A percentile compares a stretch with the other conserved stretches of the same genome.
These are phyloP conservation scores for Oryzias melastigma DNA, from an alignment of 2,113 vertebrate species.

Conservation along the genomic window DNA sequence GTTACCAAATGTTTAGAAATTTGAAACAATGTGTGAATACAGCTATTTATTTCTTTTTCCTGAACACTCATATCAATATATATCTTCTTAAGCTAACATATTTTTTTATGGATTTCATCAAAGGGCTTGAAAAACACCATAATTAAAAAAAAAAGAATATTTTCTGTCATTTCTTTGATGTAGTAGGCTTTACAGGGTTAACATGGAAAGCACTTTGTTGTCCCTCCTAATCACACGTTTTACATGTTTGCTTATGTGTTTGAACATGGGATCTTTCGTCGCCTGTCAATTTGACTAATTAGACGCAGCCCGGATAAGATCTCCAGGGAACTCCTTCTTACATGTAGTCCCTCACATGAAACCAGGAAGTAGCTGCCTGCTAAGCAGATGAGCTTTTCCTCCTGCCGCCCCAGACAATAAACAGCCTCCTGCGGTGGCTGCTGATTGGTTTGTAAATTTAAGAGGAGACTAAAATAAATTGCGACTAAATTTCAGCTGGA, in stretches of 20 bases:
- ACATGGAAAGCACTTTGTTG: neutral
- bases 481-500: neutral
- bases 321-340: conserved; percentile 46
- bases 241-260: conserved; percentile 7
- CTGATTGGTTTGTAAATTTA: conserved; percentile 30
- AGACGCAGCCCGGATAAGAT: conserved; percentile 41
- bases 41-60: too few relatives aligned
- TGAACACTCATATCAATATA: too few relatives aligned
- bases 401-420: conserved; percentile 20
- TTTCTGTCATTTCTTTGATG: too few relatives aligned
- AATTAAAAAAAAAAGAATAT: too few relatives aligned
- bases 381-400: conserved; percentile 9
- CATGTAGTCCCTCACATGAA: conserved; percentile 38
- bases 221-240: neutral
- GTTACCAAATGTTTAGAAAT: too few relatives aligned
- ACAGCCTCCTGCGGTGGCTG: neutral
- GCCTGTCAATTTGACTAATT: conserved; percentile 37
- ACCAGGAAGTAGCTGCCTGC: conserved; percentile 43
- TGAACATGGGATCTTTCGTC: conserved; percentile 15
- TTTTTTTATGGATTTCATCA: too few relatives aligned
- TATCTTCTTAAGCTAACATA: too few relatives aligned
- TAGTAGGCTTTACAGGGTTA: too few relatives aligned
- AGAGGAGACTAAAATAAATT: conserved; percentile 14
- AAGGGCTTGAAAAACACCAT: too few relatives aligned
- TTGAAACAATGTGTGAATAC: too few relatives aligned